A percentile compares a stretch with the other conserved stretches of the same genome.
phyloP scores from a whole-genome alignment of 2,888 invertebrate species.

The Onchidella celtica region DNA sequence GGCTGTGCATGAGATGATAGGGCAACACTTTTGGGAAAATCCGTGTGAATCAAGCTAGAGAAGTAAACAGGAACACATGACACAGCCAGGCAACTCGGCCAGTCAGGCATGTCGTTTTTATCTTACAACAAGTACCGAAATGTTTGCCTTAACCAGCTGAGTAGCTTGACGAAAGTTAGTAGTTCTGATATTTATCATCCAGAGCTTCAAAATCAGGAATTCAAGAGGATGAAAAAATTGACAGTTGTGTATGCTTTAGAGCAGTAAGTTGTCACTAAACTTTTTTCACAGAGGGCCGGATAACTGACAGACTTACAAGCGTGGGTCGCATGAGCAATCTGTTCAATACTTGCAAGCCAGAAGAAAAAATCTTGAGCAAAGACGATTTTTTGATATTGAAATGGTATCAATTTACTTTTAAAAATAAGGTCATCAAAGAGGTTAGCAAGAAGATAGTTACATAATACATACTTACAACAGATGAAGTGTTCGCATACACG shows the following conservation, averaged over 20 bases:
- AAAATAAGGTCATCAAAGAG: too few species aligned
- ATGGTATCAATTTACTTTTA: too few species aligned
- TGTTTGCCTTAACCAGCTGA: neutral
- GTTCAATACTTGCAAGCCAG: too few species aligned
- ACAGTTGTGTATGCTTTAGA: neutral
- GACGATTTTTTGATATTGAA: too few species aligned
- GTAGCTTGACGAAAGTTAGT: neutral
- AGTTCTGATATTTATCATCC: neutral
- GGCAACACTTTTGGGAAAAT: conserved; percentile 26
- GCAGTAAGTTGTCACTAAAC: neutral
- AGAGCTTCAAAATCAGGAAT: neutral
- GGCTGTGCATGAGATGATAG: neutral
- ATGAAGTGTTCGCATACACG: too few species aligned
- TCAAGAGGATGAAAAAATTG: neutral
- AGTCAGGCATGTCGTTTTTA: neutral
- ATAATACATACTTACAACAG: too few species aligned
- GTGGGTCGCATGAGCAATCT: too few species aligned
- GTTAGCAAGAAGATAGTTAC: too few species aligned
- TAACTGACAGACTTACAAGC: too few species aligned
- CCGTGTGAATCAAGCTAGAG: conserved; percentile 29
- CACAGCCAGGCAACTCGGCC: neutral
- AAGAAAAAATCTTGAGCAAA: too few species aligned
- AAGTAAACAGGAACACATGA: neutral
- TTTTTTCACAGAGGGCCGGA: too few species aligned
- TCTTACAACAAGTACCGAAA: neutral